A percentile compares a stretch with the other conserved stretches of the same genome.
These are phyloP conservation scores for Bactericera cockerelli DNA, from an alignment of 1,140 invertebrate genomes.

Conservation along the genomic window DNA sequence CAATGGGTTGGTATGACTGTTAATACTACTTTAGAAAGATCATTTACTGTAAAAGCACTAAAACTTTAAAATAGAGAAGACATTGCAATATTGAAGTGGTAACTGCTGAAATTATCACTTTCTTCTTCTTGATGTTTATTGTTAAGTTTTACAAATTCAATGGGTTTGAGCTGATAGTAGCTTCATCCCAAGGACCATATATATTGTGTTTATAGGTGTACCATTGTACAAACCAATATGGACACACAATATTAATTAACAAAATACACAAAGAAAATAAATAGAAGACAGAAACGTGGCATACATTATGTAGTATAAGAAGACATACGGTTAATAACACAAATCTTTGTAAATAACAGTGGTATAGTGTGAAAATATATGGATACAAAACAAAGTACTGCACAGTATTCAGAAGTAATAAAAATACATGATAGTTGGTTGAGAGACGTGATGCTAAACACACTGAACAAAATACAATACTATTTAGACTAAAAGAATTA, in stretches of 20 bases:
- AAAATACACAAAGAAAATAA: slow-evolving; percentile 43
- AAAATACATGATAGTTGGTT: slow-evolving; percentile 71
- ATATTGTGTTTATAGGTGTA: slow-evolving; percentile 85
- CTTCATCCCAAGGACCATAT: slow-evolving; percentile 92
- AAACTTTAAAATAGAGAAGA: too few species aligned
- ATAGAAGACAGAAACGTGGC: slow-evolving; percentile 37
- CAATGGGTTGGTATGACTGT: too few species aligned
- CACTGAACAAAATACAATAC: slow-evolving; percentile 81
- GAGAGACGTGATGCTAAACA: slow-evolving; percentile 82
- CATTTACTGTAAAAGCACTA: too few species aligned
- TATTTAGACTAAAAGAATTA: slow-evolving; percentile 72
- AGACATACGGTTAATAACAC: slow-evolving; percentile 31
- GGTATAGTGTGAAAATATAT: slow-evolving; percentile 45
- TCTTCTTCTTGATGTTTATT: too few species aligned
- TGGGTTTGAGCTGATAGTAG: slow-evolving; percentile 35
- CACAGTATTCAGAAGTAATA: slow-evolving; percentile 68
- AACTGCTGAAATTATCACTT: too few species aligned
- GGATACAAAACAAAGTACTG: slow-evolving; percentile 80
- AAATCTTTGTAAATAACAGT: slow-evolving; percentile 28
- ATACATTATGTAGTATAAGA: slow-evolving; percentile 37
- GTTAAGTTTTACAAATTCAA: slow-evolving; percentile 10
- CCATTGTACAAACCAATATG: slow-evolving; percentile 58
- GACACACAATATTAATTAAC: slow-evolving; percentile 58
- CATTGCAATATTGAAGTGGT: too few species aligned
- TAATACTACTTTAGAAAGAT: too few species aligned